Evolutionary conservation across 1,140 invertebrate species (phyloP).

Genomic region (Platyura marginata): DNA sequence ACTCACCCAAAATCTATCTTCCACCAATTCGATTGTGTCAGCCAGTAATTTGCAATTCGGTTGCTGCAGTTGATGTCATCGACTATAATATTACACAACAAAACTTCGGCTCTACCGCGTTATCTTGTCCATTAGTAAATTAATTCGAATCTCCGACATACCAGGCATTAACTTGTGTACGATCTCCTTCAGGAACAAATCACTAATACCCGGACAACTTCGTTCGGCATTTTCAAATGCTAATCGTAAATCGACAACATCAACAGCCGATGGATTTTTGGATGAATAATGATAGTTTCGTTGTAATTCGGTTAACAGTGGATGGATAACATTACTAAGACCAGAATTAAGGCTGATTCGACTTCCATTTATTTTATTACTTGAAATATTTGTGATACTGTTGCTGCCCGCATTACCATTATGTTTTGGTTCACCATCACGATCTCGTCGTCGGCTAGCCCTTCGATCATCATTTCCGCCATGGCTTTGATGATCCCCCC

Average conservation of each 20-base stretch:
- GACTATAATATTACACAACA: no score
- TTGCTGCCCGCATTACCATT: not conserved
- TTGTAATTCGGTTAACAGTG: constrained; percentile 21
- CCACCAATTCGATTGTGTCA: no score
- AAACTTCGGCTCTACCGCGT: constrained; percentile 29
- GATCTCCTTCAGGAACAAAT: constrained; percentile 58
- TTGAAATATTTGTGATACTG: constrained; percentile 1
- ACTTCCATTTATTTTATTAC: not conserved
- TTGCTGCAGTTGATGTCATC: no score
- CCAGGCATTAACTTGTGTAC: constrained; percentile 50
- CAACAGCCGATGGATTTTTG: constrained; percentile 34
- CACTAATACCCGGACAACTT: constrained; percentile 61
- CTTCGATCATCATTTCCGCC: no score
- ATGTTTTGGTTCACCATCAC: not conserved
- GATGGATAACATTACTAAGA: constrained; percentile 22
- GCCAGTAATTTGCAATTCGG: no score
- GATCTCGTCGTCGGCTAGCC: not conserved
- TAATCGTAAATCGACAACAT: constrained; percentile 48
- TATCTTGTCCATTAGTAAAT: constrained; percentile 37
- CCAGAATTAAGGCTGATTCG: constrained; percentile 11
- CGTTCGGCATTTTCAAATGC: constrained; percentile 71
- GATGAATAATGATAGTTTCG: constrained; percentile 28
- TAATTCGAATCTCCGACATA: constrained; percentile 35
- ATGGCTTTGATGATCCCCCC: no score
- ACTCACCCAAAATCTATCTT: no score